Conservation (phyloP, 2,113 vertebrate genomes). For the Clarias macrocephalus region DNA sequence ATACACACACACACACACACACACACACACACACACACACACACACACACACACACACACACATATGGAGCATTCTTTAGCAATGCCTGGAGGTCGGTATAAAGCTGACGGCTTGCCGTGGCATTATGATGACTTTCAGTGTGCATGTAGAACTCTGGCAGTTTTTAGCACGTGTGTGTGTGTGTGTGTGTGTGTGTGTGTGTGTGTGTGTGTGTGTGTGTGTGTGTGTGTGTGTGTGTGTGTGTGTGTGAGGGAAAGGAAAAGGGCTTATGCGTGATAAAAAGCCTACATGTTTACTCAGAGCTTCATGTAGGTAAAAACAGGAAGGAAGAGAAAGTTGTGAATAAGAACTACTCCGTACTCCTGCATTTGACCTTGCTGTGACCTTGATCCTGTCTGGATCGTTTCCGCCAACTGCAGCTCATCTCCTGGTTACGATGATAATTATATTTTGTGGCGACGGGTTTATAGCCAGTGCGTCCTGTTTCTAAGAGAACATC, state of each 20-base stretch:
- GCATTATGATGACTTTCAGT: slow-evolving; percentile 14
- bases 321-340: not conserved
- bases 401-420: too few relatives aligned
- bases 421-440: too few relatives aligned
- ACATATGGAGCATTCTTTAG: not conserved
- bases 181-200: slow-evolving; percentile 34
- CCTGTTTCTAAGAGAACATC: too few relatives aligned
- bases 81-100: not conserved
- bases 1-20: slow-evolving; percentile 10
- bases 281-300: not conserved
- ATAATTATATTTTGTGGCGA: too few relatives aligned
- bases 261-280: not conserved
- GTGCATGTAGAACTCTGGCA: not conserved
- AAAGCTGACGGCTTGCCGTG: slow-evolving; percentile 7
- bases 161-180: slow-evolving; percentile 19
- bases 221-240: slow-evolving; percentile 35
- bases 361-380: too few relatives aligned
- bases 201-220: too few relatives aligned
- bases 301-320: not conserved
- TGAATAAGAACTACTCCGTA: too few relatives aligned
- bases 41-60: not conserved
- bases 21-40: slow-evolving; percentile 27
- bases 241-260: not conserved
- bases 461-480: too few relatives aligned
- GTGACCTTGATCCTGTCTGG: too few relatives aligned